Base-by-base conservation (phyloP, 2,797 vertebrate species). In the Diglossa cyanea region DNA sequence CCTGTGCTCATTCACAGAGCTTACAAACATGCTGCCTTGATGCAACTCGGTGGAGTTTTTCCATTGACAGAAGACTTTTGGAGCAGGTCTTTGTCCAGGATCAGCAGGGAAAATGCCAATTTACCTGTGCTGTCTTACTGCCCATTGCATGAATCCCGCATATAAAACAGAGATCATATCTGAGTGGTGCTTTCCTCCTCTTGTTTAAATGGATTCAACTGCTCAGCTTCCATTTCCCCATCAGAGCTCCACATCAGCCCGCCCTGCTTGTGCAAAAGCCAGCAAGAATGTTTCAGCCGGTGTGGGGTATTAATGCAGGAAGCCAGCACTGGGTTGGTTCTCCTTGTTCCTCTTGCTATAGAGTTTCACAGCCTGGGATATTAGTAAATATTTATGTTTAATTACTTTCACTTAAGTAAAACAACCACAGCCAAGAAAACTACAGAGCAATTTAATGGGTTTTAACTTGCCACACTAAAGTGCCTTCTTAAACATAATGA, bases 361-460 rank as follows among this genome's bases (percentile, higher is more conserved):
- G 94, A 83, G 40, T 96, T 95, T 95, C 93, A 94, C 82, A 95
- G 94, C 33, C 89, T 85, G 70, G 77, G 76, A 91, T 94, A 94
- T 96, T 97, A 88, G 95, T 96, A 97, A 97, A 96, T 97, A 94
- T 96, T 96, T 97, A 93, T 72, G 73, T 97, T 96, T 96, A 96
- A 96, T 95, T 97, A 91, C 86, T 79, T 95, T 95, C 95, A 83
- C 77, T 96, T 95, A 96, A 96, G 93, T 79, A 86, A 95, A 95
- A 88, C 74, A 94, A 88, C 83, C 73, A 86, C 76, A 94, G 93
- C 90, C 93, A 93, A 95, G 95, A 88, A 94, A 96, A 92, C 96
- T 97, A 86, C 95, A 90, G 94, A 80, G 86, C 72, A 92, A 67
- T 95, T 93, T 95, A 96, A 96, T 94, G 84, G 91, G 76, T 96